Conservation (phyloP, 1,140 invertebrate species). For the Monochamus saltuarius region DNA sequence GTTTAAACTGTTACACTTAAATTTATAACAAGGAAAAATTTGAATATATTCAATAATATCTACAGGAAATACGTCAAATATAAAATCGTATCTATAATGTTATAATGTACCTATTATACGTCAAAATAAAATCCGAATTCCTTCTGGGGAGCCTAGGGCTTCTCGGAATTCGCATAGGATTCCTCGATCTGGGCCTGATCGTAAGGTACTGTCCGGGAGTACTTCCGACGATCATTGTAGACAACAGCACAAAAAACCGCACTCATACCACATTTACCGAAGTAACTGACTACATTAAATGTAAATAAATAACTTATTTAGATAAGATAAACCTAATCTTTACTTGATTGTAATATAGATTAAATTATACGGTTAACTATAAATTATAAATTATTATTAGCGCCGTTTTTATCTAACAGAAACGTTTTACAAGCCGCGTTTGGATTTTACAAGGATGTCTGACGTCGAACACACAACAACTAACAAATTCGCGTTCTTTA, state of each 20-base stretch:
- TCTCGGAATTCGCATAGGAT: constrained; percentile 12
- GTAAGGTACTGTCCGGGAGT: background rate
- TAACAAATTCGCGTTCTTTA: too few relatives aligned
- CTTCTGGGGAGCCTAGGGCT: constrained; percentile 4
- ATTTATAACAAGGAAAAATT: too few relatives aligned
- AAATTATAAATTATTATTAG: background rate
- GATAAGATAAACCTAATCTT: constrained; percentile 13
- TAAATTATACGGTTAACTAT: constrained; percentile 7
- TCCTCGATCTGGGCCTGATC: background rate
- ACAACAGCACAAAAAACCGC: constrained; percentile 2
- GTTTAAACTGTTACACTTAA: too few relatives aligned
- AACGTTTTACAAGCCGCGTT: too few relatives aligned
- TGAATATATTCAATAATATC: too few relatives aligned
- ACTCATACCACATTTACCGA: background rate
- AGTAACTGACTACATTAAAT: constrained; percentile 8
- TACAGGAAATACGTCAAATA: too few relatives aligned
- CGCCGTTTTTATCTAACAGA: too few relatives aligned
- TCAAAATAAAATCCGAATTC: constrained; percentile 5
- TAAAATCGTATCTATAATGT: too few relatives aligned
- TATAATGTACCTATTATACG: too few relatives aligned
- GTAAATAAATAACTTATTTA: constrained; percentile 11
- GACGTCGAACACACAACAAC: too few relatives aligned
- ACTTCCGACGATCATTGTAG: background rate
- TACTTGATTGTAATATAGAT: constrained; percentile 9
- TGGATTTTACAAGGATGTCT: too few relatives aligned